phyloP scores from a whole-genome alignment of 2,113 vertebrate genomes.

The Cebus imitator region DNA sequence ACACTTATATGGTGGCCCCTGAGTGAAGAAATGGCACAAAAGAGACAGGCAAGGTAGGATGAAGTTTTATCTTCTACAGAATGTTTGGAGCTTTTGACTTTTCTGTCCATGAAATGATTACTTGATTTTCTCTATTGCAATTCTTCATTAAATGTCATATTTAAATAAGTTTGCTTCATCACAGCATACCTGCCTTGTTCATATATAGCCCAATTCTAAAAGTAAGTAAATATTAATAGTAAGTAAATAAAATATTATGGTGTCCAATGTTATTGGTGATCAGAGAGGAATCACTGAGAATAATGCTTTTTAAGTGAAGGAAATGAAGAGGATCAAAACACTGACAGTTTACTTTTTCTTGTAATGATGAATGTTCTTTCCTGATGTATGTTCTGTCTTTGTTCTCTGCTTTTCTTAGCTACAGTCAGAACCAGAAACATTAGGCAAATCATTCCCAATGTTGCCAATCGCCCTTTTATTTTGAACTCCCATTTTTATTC shows the following conservation, averaged over 20 bases:
- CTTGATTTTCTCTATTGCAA: background rate
- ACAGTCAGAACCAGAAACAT: background rate
- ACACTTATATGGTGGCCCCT: slow-evolving; percentile 82
- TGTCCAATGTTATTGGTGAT: background rate
- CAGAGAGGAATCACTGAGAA: background rate
- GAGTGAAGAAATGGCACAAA: slow-evolving; percentile 57
- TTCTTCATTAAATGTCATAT: slow-evolving; percentile 17
- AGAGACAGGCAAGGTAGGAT: slow-evolving; percentile 76
- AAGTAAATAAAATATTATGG: background rate
- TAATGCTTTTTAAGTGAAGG: background rate
- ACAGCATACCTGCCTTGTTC: background rate
- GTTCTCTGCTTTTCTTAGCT: background rate
- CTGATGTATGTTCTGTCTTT: background rate
- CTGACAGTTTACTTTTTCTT: background rate
- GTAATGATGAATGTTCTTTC: background rate
- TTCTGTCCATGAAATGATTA: background rate
- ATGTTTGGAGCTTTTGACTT: background rate
- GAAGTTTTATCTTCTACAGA: background rate
- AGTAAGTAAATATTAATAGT: background rate
- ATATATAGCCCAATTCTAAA: background rate
- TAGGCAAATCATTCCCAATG: background rate
- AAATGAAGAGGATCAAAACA: background rate
- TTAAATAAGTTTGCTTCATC: background rate
- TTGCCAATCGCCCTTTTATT: background rate
- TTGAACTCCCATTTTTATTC: background rate